Base-by-base conservation (phyloP, 2,113 vertebrate genomes). In the Myxocyprinus asiaticus region DNA sequence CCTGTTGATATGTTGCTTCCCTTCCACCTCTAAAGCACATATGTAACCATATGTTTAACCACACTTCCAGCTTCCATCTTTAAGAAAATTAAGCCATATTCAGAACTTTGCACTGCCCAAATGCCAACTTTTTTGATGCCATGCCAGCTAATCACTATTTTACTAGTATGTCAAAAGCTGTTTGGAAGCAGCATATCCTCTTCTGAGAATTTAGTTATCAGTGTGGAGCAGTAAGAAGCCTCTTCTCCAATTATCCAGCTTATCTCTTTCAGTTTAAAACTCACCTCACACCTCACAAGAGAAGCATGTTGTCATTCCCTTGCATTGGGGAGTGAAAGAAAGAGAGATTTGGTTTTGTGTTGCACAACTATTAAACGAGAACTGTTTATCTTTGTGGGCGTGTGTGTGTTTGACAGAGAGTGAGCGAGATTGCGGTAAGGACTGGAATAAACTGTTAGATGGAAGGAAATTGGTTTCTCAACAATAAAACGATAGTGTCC, bases 141-240 rank as follows among this genome's bases (percentile, higher is more conserved):
- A 5, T 6, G n/a, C 15, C 15, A 6, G 15, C 6, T 7, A 15
- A 15, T 7, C 3, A 4, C 7, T 4, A 15, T 58, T 58, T 58
- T 6, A n/a, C 6, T 15, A n/a, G 14, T 6, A 58, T 58, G 14
- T 58, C 7, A 56, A 56, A 56, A 56, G 55, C 48, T 74, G 50
- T 66, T 59, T 56, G 67, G 10, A 67, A 50, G 62, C 22, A 33
- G 22, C 67, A 4, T 7, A 67, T 72, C 82, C 83, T 58, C 61
- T 59, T 86, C 48, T 67, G 71, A 61, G 70, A 81, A 86, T 79
- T 82, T 82, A 71, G 79, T 78, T 84, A 78, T 87, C 62, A 83
- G 80, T 81, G 81, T 55, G 15, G 66, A 79, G 74, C 77, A 77
- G 59, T 67, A 66, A 47, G 10, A 77, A 45, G 62, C 53, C 22